phyloP scores from a whole-genome alignment of 53 echinoderm and acorn worm genomes.

The Stichopus horrens region DNA sequence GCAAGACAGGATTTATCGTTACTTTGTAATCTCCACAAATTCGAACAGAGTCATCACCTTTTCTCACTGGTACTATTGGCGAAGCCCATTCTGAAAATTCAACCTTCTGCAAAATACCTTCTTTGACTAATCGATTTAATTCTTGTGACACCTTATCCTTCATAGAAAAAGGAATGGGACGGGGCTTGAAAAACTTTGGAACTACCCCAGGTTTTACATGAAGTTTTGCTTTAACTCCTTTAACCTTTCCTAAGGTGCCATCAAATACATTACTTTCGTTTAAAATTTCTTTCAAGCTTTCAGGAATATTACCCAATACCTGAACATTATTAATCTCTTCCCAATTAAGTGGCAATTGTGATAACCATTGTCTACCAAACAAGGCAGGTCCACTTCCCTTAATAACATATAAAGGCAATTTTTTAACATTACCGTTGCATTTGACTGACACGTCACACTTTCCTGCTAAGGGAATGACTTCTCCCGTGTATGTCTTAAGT shows the following conservation, averaged over 20 bases:
- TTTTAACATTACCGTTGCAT: slow-evolving; percentile 3
- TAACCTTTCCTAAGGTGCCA: neutral
- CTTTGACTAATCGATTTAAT: neutral
- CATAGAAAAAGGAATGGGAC: neutral
- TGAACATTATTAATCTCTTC: neutral
- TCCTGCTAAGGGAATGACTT: neutral
- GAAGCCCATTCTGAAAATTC: slow-evolving; percentile 42
- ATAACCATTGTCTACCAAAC: slow-evolving; percentile 35
- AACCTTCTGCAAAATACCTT: slow-evolving; percentile 27
- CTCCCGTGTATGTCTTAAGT: neutral
- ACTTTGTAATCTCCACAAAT: slow-evolving; percentile 38
- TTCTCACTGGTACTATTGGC: slow-evolving; percentile 32
- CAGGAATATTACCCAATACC: neutral
- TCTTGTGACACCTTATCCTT: slow-evolving; percentile 14
- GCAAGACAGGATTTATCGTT: slow-evolving; percentile 14
- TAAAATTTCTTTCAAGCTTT: neutral
- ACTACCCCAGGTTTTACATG: neutral
- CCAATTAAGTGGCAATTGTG: slow-evolving; percentile 28
- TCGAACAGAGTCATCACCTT: neutral
- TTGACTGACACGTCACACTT: slow-evolving; percentile 21
- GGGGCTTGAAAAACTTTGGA: slow-evolving; percentile 13
- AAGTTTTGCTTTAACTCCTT: slow-evolving; percentile 6
- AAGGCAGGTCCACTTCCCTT: slow-evolving; percentile 33
- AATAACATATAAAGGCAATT: slow-evolving; percentile 25
- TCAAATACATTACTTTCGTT: neutral